Evolutionary conservation across 2,113 vertebrate species (phyloP), one percentile per base, ranked within the genome.

Genomic region (Tychaedon coryphoeus): DNA sequence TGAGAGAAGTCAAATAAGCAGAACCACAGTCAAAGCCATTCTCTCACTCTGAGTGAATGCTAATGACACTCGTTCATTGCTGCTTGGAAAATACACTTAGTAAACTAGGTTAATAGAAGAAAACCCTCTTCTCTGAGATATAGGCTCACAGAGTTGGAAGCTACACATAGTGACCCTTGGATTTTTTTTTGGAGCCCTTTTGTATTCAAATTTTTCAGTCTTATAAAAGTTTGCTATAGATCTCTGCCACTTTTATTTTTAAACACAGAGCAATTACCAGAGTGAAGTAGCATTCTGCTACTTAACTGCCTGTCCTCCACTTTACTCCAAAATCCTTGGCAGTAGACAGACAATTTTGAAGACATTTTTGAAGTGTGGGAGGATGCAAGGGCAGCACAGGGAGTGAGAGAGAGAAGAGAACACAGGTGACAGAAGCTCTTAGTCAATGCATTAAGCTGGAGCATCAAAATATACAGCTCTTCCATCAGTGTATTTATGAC

Each of bases 1-100:
- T 62, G 81, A 92, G 90, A 91, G 91, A 94, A 97, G 95, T 95
- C 93, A 95, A 94, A 90, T 70, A 82, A 80, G 85, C 85, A 90
- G 92, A 92, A 88, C 56, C 62, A 9, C 92, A 92, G 93, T 90
- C 94, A 95, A 95, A 90, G 93, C 90, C 75, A 20, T 90, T 62
- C 90, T 85, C 57, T 93, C 92, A 74, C 94, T 73, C 58, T 20
- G 24, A 40, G n/a, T 92, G 94, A 96, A 97, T 91, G 81, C 90
- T 97, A 97, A 96, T 94, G 70, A 83, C 64, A 83, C 34, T 90
- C 0, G 19, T 53, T 86, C 85, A 56, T 16, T 83, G 56, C 87
- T 0, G 0, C 78, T 45, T 48, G 71, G 71, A 92, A 88, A 94
- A 94, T 50, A 43, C 78, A 19, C 48, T 88, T 53, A 29, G 71